Base-by-base conservation (phyloP, 1,140 invertebrate species). In the Anthonomus grandis region DNA sequence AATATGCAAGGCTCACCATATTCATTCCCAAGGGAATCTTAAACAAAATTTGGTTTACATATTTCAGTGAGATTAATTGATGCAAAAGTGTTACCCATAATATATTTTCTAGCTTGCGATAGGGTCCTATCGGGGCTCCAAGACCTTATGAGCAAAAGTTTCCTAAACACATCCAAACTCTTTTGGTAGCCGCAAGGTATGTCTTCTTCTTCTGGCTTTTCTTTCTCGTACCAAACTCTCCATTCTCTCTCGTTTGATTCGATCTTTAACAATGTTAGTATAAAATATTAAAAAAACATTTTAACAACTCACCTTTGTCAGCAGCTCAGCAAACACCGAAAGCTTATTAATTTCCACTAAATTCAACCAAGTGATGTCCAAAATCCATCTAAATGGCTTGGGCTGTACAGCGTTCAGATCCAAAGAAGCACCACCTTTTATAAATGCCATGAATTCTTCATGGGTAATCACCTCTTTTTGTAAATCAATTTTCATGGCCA, bases 311-410 rank as follows among this genome's bases (percentile, higher is more conserved):
- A 89, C 87, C 75, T 91, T 90, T 8, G 81, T 83, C 3, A 96
- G 72, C 45, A 97, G 84, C 46, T 88, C 85, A 4, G 80, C 81
- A 74, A 97, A 98, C 21, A 81, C 83, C 19, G 86, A 80, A 4
- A 97, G 74, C 72, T 94, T 95, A 67, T 87, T 93, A 3, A 98
- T 90, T 74, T 97, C 93, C 0, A 97, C 93, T 46, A 98, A 77
- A 79, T 98, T 98, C 13, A 98, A 72, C 95, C 95, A 98, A 1
- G 93, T 96, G 34, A 96, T 89, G 66, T 98, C 94, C 6, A 95
- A 77, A 65, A 98, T 94, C 95, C 95, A 98, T 65, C 82, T 85
- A 70, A 93, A 95, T 8, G 94, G 94, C 76, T 97, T 98, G 0
- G 93, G 89, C 12, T 82, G 78, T 0, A 96, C 93, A 9, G 91